Conservation (phyloP, 2,113 vertebrate genomes). For the Baryphthengus martii region DNA sequence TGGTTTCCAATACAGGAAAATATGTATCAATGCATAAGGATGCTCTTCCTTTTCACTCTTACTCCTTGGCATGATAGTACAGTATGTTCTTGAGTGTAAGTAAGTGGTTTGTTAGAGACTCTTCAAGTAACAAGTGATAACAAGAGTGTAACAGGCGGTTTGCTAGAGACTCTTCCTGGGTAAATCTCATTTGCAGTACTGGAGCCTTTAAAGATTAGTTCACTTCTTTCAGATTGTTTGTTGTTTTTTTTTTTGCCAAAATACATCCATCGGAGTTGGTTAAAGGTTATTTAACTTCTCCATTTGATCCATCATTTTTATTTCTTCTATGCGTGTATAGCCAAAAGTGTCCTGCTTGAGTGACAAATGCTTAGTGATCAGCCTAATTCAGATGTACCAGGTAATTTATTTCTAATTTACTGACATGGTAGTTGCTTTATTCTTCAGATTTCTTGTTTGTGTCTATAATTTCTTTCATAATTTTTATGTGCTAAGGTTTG, state of each 20-base stretch:
- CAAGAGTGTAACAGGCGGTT: not conserved
- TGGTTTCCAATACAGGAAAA: not conserved
- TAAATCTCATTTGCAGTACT: not conserved
- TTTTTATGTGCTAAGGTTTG: not conserved
- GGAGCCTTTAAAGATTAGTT: not conserved
- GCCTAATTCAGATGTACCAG: not conserved
- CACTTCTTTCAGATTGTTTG: not conserved
- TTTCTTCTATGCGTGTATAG: not conserved
- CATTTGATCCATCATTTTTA: not conserved
- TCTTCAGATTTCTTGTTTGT: constrained; percentile 1
- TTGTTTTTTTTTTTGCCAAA: not conserved
- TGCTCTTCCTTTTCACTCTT: not conserved
- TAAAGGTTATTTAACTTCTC: not conserved
- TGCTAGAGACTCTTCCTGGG: not conserved
- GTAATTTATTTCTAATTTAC: constrained; percentile 5
- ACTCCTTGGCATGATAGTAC: not conserved
- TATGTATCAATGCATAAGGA: not conserved
- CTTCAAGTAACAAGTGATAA: not conserved
- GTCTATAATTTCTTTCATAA: constrained; percentile 9
- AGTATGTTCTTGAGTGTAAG: not conserved
- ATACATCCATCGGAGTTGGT: not conserved
- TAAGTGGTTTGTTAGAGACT: not conserved
- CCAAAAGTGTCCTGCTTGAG: not conserved
- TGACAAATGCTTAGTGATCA: not conserved
- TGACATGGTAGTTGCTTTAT: not conserved